Percentiles rank a stretch among this genome's conserved stretches.
Evolutionary conservation across 2,797 vertebrate genomes (phyloP).

Genomic region (Columba guinea): DNA sequence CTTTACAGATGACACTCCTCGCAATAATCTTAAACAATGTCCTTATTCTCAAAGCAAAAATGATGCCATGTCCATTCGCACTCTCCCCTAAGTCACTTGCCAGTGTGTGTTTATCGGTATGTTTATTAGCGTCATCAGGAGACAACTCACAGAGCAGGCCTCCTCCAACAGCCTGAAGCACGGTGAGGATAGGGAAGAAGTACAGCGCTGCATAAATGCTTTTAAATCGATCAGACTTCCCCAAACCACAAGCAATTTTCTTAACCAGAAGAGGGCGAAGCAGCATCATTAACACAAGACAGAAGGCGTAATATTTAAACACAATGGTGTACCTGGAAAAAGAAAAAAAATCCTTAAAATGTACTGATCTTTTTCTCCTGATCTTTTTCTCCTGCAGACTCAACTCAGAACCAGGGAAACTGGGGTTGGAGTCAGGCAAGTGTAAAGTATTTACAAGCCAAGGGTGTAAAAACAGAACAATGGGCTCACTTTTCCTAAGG

Average conservation of each 20-base stretch:
- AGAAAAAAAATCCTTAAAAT: not conserved
- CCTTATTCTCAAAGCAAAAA: not conserved
- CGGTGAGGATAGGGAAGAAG: conserved; percentile 95
- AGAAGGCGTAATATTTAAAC: conserved; percentile 96
- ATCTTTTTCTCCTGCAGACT: not conserved
- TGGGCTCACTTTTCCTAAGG: not conserved
- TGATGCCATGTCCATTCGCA: not conserved
- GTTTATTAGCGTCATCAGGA: not conserved
- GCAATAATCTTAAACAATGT: not conserved
- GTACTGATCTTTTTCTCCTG: not conserved
- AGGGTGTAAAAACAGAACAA: not conserved
- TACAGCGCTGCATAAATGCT: conserved; percentile 97
- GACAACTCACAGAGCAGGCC: conserved; percentile 92
- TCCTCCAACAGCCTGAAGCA: conserved; percentile 95
- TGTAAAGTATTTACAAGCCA: not conserved
- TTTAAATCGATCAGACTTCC: conserved; percentile 94
- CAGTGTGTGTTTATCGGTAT: not conserved
- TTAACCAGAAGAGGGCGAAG: conserved; percentile 96
- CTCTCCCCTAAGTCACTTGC: not conserved
- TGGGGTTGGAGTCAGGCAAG: not conserved
- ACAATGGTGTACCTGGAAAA: conserved; percentile 91
- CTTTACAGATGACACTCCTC: not conserved
- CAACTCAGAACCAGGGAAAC: not conserved
- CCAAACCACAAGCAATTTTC: conserved; percentile 95
- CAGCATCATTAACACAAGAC: conserved; percentile 95